A percentile compares a stretch with the other conserved stretches of the same genome.
Evolutionary conservation across 2,888 invertebrate genomes (phyloP).

Genomic region (Rhamphomyia laevipes): DNA sequence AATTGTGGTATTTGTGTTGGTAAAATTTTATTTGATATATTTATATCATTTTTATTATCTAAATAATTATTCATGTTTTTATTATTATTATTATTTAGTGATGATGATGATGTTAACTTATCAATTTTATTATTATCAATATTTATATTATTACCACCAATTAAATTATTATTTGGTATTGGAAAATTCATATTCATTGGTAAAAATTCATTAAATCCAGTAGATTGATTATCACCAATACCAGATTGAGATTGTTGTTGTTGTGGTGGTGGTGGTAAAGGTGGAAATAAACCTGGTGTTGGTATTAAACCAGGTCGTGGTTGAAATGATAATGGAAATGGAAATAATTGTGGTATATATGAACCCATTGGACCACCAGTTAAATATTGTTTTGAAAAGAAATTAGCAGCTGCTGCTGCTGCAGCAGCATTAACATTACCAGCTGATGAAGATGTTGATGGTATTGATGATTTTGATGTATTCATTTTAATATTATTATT

Average conservation of each 20-base stretch:
- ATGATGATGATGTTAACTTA: too few species aligned
- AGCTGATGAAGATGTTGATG: slow-evolving; percentile 7
- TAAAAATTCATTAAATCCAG: slow-evolving; percentile 6
- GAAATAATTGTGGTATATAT: slow-evolving; percentile 9
- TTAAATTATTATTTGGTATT: too few species aligned
- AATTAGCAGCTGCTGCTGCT: background rate
- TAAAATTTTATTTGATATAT: too few species aligned
- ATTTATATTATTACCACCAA: too few species aligned
- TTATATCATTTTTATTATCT: too few species aligned
- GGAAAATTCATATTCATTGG: slow-evolving; percentile 8
- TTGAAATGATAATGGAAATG: slow-evolving; percentile 39
- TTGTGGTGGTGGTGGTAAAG: slow-evolving; percentile 4
- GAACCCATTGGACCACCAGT: slow-evolving; percentile 4
- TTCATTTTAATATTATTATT: too few species aligned
- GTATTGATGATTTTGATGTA: background rate
- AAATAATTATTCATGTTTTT: too few species aligned
- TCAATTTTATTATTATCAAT: too few species aligned
- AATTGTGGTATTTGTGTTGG: slow-evolving; percentile 2
- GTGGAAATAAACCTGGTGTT: slow-evolving; percentile 41
- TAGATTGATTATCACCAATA: background rate
- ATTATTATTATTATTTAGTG: too few species aligned
- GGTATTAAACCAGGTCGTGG: slow-evolving; percentile 46
- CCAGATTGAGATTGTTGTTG: background rate
- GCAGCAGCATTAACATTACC: slow-evolving; percentile 4
- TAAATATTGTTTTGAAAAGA: background rate